phyloP scores from a whole-genome alignment of 2,888 invertebrate species.

The Andrena dorsata region DNA sequence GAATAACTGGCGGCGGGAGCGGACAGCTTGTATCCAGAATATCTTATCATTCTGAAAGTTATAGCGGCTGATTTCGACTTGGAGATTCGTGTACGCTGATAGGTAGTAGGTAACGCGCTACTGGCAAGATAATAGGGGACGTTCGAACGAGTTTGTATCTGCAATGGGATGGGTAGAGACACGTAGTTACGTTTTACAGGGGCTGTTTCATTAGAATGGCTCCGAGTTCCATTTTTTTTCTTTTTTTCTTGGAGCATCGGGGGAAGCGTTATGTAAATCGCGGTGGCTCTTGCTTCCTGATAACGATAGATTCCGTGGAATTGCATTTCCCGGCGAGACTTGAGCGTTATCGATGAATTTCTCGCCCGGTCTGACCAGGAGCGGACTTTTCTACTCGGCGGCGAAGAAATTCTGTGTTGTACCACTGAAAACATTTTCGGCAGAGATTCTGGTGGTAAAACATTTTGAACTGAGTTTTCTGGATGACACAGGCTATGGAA shows the following conservation, averaged over 20 bases:
- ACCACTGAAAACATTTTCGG: background rate
- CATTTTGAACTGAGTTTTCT: too few species aligned
- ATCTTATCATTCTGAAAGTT: constrained; percentile 45
- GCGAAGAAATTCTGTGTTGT: background rate
- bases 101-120: constrained; percentile 3
- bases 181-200: constrained; percentile 1
- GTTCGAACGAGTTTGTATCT: background rate
- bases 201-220: background rate
- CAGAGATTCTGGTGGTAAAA: background rate
- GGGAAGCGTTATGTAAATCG: constrained; percentile 30
- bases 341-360: constrained; percentile 17
- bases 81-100: background rate
- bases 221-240: background rate
- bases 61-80: constrained; percentile 18
- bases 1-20: constrained; percentile 63
- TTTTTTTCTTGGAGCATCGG: background rate
- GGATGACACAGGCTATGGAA: background rate
- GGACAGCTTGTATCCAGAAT: constrained; percentile 53
- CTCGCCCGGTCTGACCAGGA: background rate
- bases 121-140: background rate
- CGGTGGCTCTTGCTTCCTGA: background rate
- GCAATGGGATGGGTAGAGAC: constrained; percentile 7
- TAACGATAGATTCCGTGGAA: constrained; percentile 24
- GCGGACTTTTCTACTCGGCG: constrained; percentile 25
- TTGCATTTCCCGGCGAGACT: constrained; percentile 10